These are phyloP conservation scores for Tenebrosternarchus preto DNA, from an alignment of 2,113 vertebrate genomes.

Conservation along the genomic window DNA sequence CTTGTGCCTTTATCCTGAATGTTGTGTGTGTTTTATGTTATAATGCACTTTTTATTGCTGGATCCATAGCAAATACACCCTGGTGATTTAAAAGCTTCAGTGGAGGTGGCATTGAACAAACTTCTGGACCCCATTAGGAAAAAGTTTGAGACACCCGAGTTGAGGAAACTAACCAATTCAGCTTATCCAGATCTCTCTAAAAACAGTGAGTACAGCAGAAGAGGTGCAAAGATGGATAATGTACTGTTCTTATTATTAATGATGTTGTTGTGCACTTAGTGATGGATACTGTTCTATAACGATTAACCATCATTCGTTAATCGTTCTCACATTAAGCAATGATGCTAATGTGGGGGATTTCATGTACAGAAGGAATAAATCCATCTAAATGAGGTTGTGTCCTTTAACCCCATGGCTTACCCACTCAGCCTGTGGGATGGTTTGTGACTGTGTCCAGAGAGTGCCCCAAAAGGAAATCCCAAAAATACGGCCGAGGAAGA, in stretches of 20 bases:
- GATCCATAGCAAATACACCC: conserved; percentile 83
- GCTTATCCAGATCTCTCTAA: conserved; percentile 87
- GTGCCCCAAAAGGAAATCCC: conserved; percentile 73
- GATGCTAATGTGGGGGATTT: no score
- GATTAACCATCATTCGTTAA: no score
- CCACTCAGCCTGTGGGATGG: not conserved
- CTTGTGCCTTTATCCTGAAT: no score
- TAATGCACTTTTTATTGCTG: conserved; percentile 8
- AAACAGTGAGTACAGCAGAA: conserved; percentile 78
- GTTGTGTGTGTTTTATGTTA: not conserved
- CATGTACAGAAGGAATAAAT: no score
- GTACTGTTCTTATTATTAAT: no score
- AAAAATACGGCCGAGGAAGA: conserved; percentile 78
- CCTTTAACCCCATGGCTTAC: not conserved
- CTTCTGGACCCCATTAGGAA: conserved; percentile 94
- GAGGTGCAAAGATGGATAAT: no score
- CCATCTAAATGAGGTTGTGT: not conserved
- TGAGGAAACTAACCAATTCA: conserved; percentile 81
- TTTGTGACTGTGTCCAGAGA: conserved; percentile 71
- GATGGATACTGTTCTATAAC: no score
- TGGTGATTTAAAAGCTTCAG: conserved; percentile 92
- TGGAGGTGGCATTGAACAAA: conserved; percentile 88
- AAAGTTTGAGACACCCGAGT: conserved; percentile 84
- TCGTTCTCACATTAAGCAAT: no score
- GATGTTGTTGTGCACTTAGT: no score